Evolutionary conservation across 30 jellyfish, hydroid and myxozoan genomes (phyloP), one percentile per base, ranked within the genome.

Genomic region (Cassiopea xamachana): DNA sequence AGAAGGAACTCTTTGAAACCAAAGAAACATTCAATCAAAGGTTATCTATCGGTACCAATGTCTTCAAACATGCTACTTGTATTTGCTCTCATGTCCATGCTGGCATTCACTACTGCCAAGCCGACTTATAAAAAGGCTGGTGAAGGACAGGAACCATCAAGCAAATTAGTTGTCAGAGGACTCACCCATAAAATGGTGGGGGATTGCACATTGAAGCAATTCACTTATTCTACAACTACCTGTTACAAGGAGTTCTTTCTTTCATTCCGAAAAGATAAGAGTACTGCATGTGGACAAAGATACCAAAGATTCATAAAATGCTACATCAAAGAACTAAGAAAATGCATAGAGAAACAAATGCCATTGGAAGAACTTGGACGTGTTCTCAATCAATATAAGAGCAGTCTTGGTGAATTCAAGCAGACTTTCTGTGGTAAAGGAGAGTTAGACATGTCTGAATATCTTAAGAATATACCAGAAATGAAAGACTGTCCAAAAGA

Each of bases 231-330:
- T 7, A 15, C 16, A 17, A 7, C 4, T 18, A 6, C 51, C 5
- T 71, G 80, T 16, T 10, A 71, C 6, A 43, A 7, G 15, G 80
- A 51, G 7, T 71, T 71, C 80, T 71, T 1, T 55, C 15, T 71
- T 7, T 71, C 80, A 19, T 71, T 71, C 55, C 80, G 80, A 19
- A 71, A n/a, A 19, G 55, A 71, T 55, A 71, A 71, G 55, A 43
- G 7, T 3, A 19, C 58, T 4, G 10, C 80, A 71, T 71, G 80
- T 15, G 55, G 15, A 5, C 15, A 8, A 7, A 19, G 49, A 7
- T 71, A 1, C 55, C 18, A 12, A 39, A 12, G 7, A 27, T 71
- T 71, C 5, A 18, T 3, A 18, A 43, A 19, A 2, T 71, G 80
- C 80, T 71, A 71, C 55, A 2, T 12, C 4, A 10, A 43, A 9